A percentile compares a stretch with the other conserved stretches of the same genome.
Conservation (phyloP, 1,140 invertebrate genomes). For the Drosophila nasuta region DNA sequence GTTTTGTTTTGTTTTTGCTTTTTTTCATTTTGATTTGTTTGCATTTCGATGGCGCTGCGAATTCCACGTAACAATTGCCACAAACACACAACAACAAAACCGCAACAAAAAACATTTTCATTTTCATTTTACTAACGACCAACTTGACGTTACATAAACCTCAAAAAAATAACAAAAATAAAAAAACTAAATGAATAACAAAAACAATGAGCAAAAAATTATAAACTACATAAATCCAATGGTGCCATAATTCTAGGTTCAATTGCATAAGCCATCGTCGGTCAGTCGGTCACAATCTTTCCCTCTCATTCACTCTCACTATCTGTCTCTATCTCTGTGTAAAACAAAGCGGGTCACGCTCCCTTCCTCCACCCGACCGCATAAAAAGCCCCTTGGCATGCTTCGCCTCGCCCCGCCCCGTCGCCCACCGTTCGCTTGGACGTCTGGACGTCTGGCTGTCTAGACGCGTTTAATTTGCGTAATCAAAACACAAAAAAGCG, state of each 20-base stretch:
- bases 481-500: slow-evolving; percentile 75
- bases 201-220: slow-evolving; percentile 2
- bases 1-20: slow-evolving; percentile 23
- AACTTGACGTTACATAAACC: slow-evolving; percentile 41
- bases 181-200: background rate
- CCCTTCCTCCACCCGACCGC: background rate
- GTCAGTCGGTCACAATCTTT: slow-evolving; percentile 49
- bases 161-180: slow-evolving; percentile 11
- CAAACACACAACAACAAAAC: slow-evolving; percentile 3
- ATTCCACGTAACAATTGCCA: slow-evolving; percentile 51
- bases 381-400: background rate
- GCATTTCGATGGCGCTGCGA: slow-evolving; percentile 44
- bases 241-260: slow-evolving; percentile 48
- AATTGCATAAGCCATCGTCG: slow-evolving; percentile 41
- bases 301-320: background rate
- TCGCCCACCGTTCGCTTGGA: slow-evolving; percentile 33
- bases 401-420: background rate
- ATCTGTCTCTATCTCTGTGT: background rate
- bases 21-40: slow-evolving; percentile 42
- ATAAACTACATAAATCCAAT: slow-evolving; percentile 26
- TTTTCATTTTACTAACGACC: slow-evolving; percentile 16
- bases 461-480: slow-evolving; percentile 81
- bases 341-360: slow-evolving; percentile 4
- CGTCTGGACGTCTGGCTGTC: slow-evolving; percentile 47
- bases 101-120: background rate